Conservation (phyloP, 2,888 invertebrate species). For the Prionchulus punctatus region DNA sequence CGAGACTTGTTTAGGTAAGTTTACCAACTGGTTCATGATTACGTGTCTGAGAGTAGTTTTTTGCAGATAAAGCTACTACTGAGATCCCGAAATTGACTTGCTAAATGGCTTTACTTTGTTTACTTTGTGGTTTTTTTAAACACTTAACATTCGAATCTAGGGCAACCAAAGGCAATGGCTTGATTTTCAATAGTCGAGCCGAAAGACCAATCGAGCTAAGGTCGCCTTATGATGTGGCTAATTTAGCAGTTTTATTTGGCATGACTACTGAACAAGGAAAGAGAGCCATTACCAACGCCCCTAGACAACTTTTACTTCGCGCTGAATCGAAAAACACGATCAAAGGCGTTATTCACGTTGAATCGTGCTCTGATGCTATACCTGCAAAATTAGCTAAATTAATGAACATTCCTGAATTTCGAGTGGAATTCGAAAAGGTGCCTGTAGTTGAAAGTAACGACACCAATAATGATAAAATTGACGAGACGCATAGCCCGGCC, state of each 20-base stretch:
- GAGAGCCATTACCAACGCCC: neutral
- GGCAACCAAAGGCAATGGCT: conserved; percentile 17
- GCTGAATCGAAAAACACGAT: neutral
- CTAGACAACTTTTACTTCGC: conserved; percentile 10
- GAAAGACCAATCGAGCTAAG: conserved; percentile 22
- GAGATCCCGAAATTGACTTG: too few species aligned
- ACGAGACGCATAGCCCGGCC: too few species aligned
- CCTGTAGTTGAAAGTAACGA: too few species aligned
- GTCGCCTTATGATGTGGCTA: conserved; percentile 29
- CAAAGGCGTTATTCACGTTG: neutral
- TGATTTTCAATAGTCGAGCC: conserved; percentile 23
- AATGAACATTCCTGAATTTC: neutral
- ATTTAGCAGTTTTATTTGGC: conserved; percentile 24
- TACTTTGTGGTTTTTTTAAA: too few species aligned
- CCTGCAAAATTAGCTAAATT: neutral
- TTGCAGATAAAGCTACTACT: too few species aligned
- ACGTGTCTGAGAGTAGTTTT: too few species aligned
- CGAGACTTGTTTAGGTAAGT: neutral
- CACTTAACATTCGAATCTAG: too few species aligned
- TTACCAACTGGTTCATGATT: too few species aligned
- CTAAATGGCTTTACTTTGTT: too few species aligned
- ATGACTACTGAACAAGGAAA: conserved; percentile 10
- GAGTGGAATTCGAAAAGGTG: neutral
- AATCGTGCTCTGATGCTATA: neutral
- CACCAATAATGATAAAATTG: too few species aligned